Evolutionary conservation across 1,140 invertebrate species (phyloP).

Genomic region (Probaryconus sp.): DNA sequence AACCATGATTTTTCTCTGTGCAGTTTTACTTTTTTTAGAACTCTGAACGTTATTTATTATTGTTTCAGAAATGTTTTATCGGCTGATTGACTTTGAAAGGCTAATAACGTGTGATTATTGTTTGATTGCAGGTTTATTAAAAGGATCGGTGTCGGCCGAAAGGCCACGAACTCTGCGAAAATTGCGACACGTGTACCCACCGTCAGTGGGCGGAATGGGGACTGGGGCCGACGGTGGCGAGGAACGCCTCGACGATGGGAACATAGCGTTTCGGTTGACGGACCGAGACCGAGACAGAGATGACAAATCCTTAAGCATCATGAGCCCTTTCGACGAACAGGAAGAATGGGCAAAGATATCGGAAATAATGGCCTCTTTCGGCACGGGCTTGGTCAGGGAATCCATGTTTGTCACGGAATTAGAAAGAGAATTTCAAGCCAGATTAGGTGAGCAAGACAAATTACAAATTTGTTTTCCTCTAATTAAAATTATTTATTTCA

Average conservation of each 20-base stretch:
- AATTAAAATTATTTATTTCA: too few species aligned
- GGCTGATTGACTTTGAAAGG: conserved; percentile 3
- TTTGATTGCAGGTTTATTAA: conserved; percentile 82
- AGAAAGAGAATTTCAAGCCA: conserved; percentile 88
- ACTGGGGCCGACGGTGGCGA: conserved; percentile 68
- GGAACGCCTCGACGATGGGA: conserved; percentile 81
- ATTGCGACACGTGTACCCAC: conserved; percentile 80
- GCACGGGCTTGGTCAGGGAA: conserved; percentile 87
- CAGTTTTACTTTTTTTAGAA: too few species aligned
- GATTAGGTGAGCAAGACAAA: conserved; percentile 78
- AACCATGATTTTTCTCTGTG: too few species aligned
- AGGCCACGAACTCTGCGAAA: conserved; percentile 86
- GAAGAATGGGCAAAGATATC: conserved; percentile 97
- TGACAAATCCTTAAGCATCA: conserved; percentile 84
- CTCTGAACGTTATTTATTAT: too few species aligned
- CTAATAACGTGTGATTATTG: conserved; percentile 1
- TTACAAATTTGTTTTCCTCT: neutral
- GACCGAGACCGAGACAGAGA: conserved; percentile 71
- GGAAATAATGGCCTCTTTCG: conserved; percentile 95
- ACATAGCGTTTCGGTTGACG: conserved; percentile 63
- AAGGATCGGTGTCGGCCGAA: conserved; percentile 86
- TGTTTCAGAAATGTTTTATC: too few species aligned
- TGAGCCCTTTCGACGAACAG: conserved; percentile 93
- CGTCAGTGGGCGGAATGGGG: conserved; percentile 70
- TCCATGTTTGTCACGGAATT: conserved; percentile 90